Evolutionary conservation across 2,113 vertebrate genomes (phyloP), one percentile per base, ranked within the genome.

Genomic region (Aplodontia rufa): DNA sequence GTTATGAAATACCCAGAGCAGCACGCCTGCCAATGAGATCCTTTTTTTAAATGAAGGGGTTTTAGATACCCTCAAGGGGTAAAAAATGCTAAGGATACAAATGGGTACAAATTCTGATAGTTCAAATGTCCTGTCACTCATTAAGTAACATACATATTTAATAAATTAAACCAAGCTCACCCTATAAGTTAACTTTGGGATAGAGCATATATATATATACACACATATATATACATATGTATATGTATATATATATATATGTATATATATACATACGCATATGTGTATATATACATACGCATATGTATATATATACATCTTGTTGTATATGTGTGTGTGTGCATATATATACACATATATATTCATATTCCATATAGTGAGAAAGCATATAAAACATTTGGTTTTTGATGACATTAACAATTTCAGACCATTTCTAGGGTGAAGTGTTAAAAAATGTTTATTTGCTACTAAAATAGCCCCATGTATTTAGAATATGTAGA

Each of bases 401-500:
- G 8, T 42, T 66, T 88, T 66, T 76, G 11, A 85, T 86, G 30
- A 85, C 72, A 51, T 87, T 72, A 72, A 55, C 30, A 79, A 10
- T 92, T 1, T 92, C 40, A 86, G 92, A 95, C 30, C 90, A 78
- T 90, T 91, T 94, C 86, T 32, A 91, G 45, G 37, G 30, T 8
- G 20, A 85, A 86, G 14, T 35, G 20, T 84, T 55, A 64, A 42
- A 90, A 96, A 95, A 84, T 69, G 64, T 81, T 94, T 45, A 49
- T 90, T 91, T 95, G 35, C 75, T 45, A 49, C 83, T 86, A 83
- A 76, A 84, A 83, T 87, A 82, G 42, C 16, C 14, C 58, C 58
- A 12, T 28, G 11, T 91, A 72, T 90, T 84, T 89, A 72, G 58
- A 93, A 60, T 82, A 72, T 58, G 49, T 68, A 93, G 75, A 93